Percentiles rank a stretch among this genome's conserved stretches.
These are phyloP conservation scores for Monodelphis domestica DNA, from an alignment of 2,797 vertebrate species.

Conservation along the genomic window DNA sequence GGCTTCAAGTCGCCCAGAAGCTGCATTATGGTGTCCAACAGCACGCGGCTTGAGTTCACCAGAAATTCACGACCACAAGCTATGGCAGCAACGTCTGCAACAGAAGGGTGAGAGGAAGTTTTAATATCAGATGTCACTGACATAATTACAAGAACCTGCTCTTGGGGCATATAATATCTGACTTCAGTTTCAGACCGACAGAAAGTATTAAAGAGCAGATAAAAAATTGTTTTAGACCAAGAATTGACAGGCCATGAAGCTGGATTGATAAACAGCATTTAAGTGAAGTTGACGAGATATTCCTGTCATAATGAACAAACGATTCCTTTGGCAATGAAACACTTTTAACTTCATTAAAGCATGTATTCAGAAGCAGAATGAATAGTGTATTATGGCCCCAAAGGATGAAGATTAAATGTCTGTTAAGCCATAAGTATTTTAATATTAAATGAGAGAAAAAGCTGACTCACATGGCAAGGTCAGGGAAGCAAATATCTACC, in stretches of 20 bases:
- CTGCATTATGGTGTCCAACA: slow-evolving; percentile 92
- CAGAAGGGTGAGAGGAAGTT: slow-evolving; percentile 54
- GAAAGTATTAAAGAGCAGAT: background rate
- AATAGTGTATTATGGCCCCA: background rate
- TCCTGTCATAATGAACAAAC: background rate
- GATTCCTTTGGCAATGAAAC: background rate
- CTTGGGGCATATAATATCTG: background rate
- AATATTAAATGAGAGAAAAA: background rate
- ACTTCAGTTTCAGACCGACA: background rate
- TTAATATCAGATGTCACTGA: background rate
- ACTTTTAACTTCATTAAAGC: background rate
- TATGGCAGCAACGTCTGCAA: slow-evolving; percentile 93
- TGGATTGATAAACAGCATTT: background rate
- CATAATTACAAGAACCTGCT: background rate
- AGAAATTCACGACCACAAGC: slow-evolving; percentile 93
- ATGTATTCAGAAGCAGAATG: background rate
- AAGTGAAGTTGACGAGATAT: background rate
- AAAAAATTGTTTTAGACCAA: background rate
- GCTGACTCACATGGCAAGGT: background rate
- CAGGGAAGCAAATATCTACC: background rate
- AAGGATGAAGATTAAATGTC: background rate
- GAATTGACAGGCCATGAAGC: background rate
- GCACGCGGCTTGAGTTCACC: slow-evolving; percentile 86
- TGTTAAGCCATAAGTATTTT: background rate
- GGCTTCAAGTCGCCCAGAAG: slow-evolving; percentile 91